A percentile compares a stretch with the other conserved stretches of the same genome.
Evolutionary conservation across 2,113 vertebrate species (phyloP).

Genomic region (Ciconia maguari): DNA sequence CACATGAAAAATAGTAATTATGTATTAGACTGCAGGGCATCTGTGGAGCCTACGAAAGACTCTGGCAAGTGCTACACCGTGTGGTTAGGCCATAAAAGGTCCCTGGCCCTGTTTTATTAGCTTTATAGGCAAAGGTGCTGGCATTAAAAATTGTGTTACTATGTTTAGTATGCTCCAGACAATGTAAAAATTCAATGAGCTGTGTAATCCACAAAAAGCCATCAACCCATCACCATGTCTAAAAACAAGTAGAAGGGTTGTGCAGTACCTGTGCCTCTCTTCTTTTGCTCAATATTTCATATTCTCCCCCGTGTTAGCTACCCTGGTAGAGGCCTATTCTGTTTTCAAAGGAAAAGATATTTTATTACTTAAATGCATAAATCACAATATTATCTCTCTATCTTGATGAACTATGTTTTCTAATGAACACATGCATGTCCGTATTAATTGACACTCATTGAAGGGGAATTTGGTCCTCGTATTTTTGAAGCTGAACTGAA

Average conservation of each 20-base stretch:
- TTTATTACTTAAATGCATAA: neutral
- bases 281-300: neutral
- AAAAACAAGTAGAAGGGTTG: neutral
- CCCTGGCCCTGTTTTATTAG: neutral
- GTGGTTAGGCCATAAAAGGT: neutral
- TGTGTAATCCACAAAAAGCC: neutral
- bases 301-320: neutral
- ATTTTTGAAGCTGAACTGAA: slow-evolving; percentile 57
- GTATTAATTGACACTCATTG: neutral
- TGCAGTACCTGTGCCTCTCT: neutral
- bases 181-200: neutral
- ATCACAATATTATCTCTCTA: neutral
- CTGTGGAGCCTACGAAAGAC: neutral
- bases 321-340: neutral
- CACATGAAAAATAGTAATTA: slow-evolving; percentile 1
- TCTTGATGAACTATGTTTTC: slow-evolving; percentile 9
- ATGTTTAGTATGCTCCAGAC: neutral
- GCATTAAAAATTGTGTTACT: neutral
- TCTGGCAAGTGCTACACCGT: neutral
- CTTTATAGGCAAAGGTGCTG: neutral
- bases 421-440: neutral
- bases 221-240: neutral
- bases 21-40: neutral
- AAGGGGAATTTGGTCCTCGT: neutral
- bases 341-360: neutral